These are phyloP conservation scores for Lutjanus campechanus DNA, from an alignment of 2,797 vertebrate genomes.

Conservation along the genomic window DNA sequence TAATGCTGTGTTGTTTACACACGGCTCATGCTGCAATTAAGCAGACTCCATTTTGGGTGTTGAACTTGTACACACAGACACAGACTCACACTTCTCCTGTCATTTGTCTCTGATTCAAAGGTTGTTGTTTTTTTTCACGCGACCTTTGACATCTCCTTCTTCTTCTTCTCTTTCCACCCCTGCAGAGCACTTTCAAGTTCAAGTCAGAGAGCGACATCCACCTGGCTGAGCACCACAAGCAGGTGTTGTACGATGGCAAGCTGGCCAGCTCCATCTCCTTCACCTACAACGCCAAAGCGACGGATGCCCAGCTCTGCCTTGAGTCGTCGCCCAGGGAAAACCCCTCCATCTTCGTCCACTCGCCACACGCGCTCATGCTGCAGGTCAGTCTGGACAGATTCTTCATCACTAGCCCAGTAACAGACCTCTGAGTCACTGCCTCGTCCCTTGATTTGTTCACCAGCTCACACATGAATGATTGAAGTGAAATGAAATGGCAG, in stretches of 20 bases:
- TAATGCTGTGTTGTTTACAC: conserved; percentile 80
- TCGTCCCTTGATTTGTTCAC: conserved; percentile 22
- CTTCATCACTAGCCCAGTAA: neutral
- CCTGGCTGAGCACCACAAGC: conserved; percentile 97
- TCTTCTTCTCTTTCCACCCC: neutral
- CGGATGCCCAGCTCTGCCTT: conserved; percentile 95
- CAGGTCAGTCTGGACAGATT: conserved; percentile 85
- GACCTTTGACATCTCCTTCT: neutral
- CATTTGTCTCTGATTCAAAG: conserved; percentile 15
- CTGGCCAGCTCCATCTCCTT: conserved; percentile 96
- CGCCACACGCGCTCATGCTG: conserved; percentile 96
- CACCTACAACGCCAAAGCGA: conserved; percentile 97
- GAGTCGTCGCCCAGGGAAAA: conserved; percentile 98
- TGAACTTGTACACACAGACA: conserved; percentile 38
- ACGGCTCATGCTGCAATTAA: conserved; percentile 71
- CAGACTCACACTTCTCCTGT: conserved; percentile 23
- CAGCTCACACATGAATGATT: conserved; percentile 25
- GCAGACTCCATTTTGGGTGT: conserved; percentile 71
- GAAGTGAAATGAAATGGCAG: conserved; percentile 27
- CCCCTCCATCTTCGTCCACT: conserved; percentile 96
- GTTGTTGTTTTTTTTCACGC: neutral
- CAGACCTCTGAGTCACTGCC: conserved; percentile 13
- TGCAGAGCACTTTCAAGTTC: conserved; percentile 97
- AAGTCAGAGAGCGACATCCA: conserved; percentile 98
- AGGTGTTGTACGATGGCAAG: conserved; percentile 96